phyloP scores from a whole-genome alignment of 2,888 invertebrate genomes.

The Agriopis aurantiaria region DNA sequence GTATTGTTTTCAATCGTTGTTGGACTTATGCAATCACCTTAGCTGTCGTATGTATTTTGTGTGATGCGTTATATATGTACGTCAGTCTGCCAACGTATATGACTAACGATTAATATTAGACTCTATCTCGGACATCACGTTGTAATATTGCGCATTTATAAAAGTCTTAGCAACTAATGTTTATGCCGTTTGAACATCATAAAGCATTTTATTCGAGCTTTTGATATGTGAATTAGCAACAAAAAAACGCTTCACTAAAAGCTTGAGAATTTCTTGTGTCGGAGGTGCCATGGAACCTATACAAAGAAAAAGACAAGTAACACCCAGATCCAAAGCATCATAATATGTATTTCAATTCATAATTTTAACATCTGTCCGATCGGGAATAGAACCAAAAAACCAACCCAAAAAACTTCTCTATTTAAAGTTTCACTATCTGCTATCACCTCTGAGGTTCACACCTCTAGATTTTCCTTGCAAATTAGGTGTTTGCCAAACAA shows the following conservation, averaged over 20 bases:
- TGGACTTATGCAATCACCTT: slow-evolving; percentile 52
- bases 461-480: slow-evolving; percentile 37
- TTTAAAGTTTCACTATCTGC: slow-evolving; percentile 1
- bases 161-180: slow-evolving; percentile 30
- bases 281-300: too few relatives aligned
- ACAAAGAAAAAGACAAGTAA: too few relatives aligned
- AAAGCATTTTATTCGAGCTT: slow-evolving; percentile 16
- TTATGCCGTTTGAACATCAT: slow-evolving; percentile 20
- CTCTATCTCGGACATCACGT: slow-evolving; percentile 24
- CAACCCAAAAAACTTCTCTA: not conserved
- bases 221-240: not conserved
- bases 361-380: too few relatives aligned
- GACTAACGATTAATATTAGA: slow-evolving; percentile 66
- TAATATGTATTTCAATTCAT: too few relatives aligned
- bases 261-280: too few relatives aligned
- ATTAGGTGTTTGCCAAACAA: slow-evolving; percentile 35
- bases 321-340: too few relatives aligned
- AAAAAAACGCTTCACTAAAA: too few relatives aligned
- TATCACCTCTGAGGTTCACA: slow-evolving; percentile 18
- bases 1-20: slow-evolving; percentile 50
- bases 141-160: slow-evolving; percentile 29
- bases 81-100: slow-evolving; percentile 68
- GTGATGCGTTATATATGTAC: slow-evolving; percentile 61
- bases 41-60: slow-evolving; percentile 60
- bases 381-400: too few relatives aligned